Base-by-base conservation (phyloP, 2,113 vertebrate species). In the Urocitellus parryii region DNA sequence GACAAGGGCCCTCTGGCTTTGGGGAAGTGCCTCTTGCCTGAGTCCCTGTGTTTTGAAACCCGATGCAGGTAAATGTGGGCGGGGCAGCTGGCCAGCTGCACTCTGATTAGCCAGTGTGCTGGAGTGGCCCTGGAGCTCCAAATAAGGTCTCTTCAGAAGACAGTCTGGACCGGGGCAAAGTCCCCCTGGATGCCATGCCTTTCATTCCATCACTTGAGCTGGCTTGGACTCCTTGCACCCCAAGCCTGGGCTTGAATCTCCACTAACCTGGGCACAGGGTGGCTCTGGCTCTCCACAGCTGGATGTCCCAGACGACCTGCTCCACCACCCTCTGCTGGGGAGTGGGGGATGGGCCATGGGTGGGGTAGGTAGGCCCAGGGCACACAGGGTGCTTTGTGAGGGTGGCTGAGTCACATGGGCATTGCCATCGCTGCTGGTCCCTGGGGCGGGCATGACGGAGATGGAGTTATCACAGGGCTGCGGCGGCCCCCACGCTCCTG, bases 331-430 rank as follows among this genome's bases (percentile, higher is more conserved):
- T 8, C 67, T 4, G 63, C 42, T 9, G 42, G 81, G 72, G 78
- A n/a, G 8, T 42, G 63, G 91, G 90, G 91, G 48, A 34, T n/a
- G 48, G 37, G 29, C 37, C 0, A 8, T 7, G 56, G n/a, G 65
- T 32, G 8, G 68, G 24, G 20, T 58, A 70, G 78, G 83, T 25
- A 5, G 83, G 83, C 58, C 70, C 77, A 5, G 61, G 88, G 63
- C 78, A 98, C 97, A 98, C 96, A 97, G 97, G 74, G 89, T 39
- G 68, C 96, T 97, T 98, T 98, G 97, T 98, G 88, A 95, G 61
- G 87, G 88, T 0, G 10, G 87, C 92, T 97, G 97, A 98, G 96
- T 98, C 97, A 98, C 94, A 96, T 78, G 96, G 68, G 73, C 80
- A 51, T 22, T 0, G 34, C 93, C 74, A 82, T 34, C 14, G 63